phyloP scores from a whole-genome alignment of 2,113 vertebrate genomes.

The Formicarius rufipectus region DNA sequence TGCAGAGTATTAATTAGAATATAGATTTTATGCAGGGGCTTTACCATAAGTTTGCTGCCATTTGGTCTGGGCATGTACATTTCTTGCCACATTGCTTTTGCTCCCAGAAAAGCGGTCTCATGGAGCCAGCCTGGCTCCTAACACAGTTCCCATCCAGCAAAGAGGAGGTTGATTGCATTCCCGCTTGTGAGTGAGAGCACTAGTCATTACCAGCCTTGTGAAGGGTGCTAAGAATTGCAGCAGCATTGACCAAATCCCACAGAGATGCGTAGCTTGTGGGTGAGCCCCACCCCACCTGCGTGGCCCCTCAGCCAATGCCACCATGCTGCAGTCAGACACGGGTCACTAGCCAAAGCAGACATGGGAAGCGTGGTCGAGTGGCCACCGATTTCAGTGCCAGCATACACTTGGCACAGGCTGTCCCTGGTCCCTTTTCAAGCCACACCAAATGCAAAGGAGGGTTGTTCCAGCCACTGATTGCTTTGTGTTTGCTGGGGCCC shows the following conservation, averaged over 20 bases:
- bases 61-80: not conserved
- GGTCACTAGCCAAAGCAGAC: not conserved
- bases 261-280: not conserved
- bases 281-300: not conserved
- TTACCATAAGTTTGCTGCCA: conserved; percentile 41
- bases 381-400: not conserved
- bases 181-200: not conserved
- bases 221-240: not conserved
- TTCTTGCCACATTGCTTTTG: conserved; percentile 38
- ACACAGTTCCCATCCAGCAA: not conserved
- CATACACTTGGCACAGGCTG: not conserved
- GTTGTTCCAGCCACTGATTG: not conserved
- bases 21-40: conserved; percentile 36
- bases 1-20: conserved; percentile 61
- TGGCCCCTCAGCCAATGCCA: not conserved
- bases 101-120: not conserved
- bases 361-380: not conserved
- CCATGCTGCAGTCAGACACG: not conserved
- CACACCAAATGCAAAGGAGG: not conserved
- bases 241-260: not conserved
- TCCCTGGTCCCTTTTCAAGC: not conserved
- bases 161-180: not conserved
- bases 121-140: not conserved
- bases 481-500: not conserved
- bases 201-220: not conserved